These are phyloP conservation scores for Typhlomys cinereus DNA, from an alignment of 2,113 vertebrate genomes.

Conservation along the genomic window DNA sequence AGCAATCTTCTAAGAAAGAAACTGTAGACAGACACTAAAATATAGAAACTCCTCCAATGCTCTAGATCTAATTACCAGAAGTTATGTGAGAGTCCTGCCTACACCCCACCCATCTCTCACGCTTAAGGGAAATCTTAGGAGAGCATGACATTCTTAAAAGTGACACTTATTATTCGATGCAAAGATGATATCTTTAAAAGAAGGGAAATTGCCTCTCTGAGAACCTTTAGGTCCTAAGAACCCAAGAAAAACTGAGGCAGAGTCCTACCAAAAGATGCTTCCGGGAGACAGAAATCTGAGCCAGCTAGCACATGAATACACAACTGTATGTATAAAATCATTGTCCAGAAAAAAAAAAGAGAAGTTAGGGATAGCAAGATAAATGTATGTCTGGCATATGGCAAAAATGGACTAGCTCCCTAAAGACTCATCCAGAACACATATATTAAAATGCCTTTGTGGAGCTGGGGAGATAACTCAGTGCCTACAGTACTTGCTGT, in stretches of 20 bases:
- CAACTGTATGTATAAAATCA: background rate
- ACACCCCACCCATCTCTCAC: background rate
- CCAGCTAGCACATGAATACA: background rate
- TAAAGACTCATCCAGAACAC: conserved; percentile 7
- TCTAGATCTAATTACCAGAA: background rate
- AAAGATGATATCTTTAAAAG: background rate
- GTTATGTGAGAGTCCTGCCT: background rate
- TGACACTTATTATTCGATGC: background rate
- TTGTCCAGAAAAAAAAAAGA: background rate
- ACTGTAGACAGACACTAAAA: background rate
- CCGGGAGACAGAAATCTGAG: background rate
- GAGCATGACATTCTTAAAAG: background rate
- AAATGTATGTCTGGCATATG: background rate
- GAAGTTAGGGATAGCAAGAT: background rate
- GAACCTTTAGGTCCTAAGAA: background rate
- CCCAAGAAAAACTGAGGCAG: background rate
- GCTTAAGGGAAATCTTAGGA: background rate
- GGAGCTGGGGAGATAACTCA: no score
- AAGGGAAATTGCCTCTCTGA: background rate
- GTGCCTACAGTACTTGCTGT: no score
- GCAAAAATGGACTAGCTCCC: conserved; percentile 15
- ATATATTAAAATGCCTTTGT: background rate
- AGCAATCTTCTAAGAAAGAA: conserved; percentile 24
- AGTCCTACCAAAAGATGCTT: background rate
- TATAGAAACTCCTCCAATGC: background rate